phyloP scores from a whole-genome alignment of 2,797 vertebrate genomes.

The Staurois parvus region DNA sequence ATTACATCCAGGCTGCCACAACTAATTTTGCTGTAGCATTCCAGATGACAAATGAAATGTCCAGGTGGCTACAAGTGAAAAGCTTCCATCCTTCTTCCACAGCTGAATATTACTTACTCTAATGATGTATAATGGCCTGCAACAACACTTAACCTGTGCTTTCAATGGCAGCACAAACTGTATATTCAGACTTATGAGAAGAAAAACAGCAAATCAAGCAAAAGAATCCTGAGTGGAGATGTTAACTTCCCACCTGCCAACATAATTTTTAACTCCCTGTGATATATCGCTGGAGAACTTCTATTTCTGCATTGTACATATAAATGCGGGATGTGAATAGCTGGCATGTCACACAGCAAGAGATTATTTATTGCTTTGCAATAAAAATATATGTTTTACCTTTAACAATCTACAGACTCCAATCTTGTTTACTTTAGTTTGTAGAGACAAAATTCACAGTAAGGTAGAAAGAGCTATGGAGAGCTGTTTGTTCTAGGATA shows the following conservation, averaged over 20 bases:
- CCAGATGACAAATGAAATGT: constrained; percentile 89
- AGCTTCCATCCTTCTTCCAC: constrained; percentile 86
- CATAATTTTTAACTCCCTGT: constrained; percentile 73
- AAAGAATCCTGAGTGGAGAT: constrained; percentile 72
- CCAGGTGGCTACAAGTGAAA: constrained; percentile 83
- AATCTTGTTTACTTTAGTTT: constrained; percentile 57
- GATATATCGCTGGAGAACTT: constrained; percentile 72
- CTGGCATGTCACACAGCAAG: constrained; percentile 69
- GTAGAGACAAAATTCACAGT: constrained; percentile 51
- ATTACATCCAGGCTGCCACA: constrained; percentile 81
- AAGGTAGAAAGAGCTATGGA: constrained; percentile 43
- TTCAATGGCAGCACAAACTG: constrained; percentile 80
- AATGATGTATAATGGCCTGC: constrained; percentile 96
- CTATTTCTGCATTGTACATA: constrained; percentile 70
- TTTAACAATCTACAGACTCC: constrained; percentile 60
- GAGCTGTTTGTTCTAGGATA: constrained; percentile 44
- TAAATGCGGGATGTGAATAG: constrained; percentile 70
- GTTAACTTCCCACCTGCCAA: constrained; percentile 77
- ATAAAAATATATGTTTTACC: constrained; percentile 57
- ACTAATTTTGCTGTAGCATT: constrained; percentile 77
- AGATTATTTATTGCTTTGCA: constrained; percentile 73
- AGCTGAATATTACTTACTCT: constrained; percentile 92
- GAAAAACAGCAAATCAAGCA: constrained; percentile 78
- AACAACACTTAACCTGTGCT: constrained; percentile 94
- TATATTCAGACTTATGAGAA: constrained; percentile 79